Evolutionary conservation across 2,113 vertebrate genomes (phyloP), one percentile per base, ranked within the genome.

Genomic region (Rhinoderma darwinii): DNA sequence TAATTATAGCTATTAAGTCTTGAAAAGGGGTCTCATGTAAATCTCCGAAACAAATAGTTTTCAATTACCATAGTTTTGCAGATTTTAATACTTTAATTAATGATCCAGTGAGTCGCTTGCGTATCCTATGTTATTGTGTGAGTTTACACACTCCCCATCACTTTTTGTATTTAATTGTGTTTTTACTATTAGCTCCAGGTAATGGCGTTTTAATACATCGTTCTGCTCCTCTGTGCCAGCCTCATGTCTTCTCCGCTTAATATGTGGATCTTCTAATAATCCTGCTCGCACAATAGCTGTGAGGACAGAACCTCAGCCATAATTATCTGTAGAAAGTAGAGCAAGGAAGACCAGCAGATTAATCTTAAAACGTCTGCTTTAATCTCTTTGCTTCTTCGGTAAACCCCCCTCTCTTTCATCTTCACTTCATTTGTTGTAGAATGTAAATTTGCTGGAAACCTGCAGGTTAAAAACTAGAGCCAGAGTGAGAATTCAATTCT

Each of bases 321-420:
- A 86, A 86, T 86, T 86, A 86, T 86, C 77, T 81, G 86, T 59
- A 47, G 68, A 87, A 87, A 87, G 86, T 87, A 82, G 78, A 87
- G 78, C 86, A 87, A 87, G 86, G 68, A 87, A 82, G 51, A 87
- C 68, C 70, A 87, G 78, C 78, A 87, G 86, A 87, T 87, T 87
- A 87, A 87, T 87, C 86, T 87, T 86, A 87, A 87, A 87, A 82
- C 39, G 86, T 72, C 78, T 74, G 78, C 86, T 87, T 87, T 87
- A 87, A 87, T 87, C 86, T 87, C 86, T 63, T 72, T 44, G 86
- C 50, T 87, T 87, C 86, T 70, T 82, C 78, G 75, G 68, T 82
- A 87, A 73, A 72, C 51, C 86, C 43, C 84, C 78, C 66, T 87
- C 79, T 75, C 86, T 87, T 87, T 87, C 86, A 82, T 87, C 85